These are phyloP conservation scores for Drosophila hydei DNA, from an alignment of 1,140 invertebrate genomes.

Conservation along the genomic window DNA sequence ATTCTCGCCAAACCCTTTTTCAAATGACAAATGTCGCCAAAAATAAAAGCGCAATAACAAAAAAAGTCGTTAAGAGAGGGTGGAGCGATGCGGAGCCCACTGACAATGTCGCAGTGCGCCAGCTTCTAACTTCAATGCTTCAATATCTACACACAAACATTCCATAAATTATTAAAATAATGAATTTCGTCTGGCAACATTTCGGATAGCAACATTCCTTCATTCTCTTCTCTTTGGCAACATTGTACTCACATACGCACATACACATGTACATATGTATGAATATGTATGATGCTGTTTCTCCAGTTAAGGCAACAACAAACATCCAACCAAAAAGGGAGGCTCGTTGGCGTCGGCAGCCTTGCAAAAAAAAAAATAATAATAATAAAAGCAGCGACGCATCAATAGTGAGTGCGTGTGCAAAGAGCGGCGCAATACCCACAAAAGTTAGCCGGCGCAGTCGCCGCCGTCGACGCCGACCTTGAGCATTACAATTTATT, in stretches of 20 bases:
- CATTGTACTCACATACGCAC: slow-evolving; percentile 26
- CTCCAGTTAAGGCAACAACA: slow-evolving; percentile 31
- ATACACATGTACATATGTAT: background rate
- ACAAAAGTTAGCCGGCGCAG: slow-evolving; percentile 14
- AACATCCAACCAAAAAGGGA: slow-evolving; percentile 50
- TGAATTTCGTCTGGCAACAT: slow-evolving; percentile 73
- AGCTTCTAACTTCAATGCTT: slow-evolving; percentile 44
- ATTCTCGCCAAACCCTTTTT: slow-evolving; percentile 15
- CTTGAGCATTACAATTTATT: slow-evolving; percentile 81
- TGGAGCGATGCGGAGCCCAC: slow-evolving; percentile 2
- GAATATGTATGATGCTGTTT: background rate
- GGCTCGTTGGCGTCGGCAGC: slow-evolving; percentile 63
- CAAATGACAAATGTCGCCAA: slow-evolving; percentile 20
- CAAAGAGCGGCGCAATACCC: slow-evolving; percentile 23
- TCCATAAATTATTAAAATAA: slow-evolving; percentile 65
- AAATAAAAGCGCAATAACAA: slow-evolving; percentile 15
- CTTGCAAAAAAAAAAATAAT: slow-evolving; percentile 37
- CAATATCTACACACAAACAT: slow-evolving; percentile 16
- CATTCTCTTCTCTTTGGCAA: slow-evolving; percentile 25
- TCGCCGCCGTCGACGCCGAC: slow-evolving; percentile 48
- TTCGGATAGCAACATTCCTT: slow-evolving; percentile 32
- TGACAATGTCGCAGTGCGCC: slow-evolving; percentile 31
- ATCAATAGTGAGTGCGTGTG: slow-evolving; percentile 21
- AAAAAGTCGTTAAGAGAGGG: slow-evolving; percentile 32
- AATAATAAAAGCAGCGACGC: slow-evolving; percentile 16